Base-by-base conservation (phyloP, 2,888 invertebrate genomes). In the Erebia aethiops region DNA sequence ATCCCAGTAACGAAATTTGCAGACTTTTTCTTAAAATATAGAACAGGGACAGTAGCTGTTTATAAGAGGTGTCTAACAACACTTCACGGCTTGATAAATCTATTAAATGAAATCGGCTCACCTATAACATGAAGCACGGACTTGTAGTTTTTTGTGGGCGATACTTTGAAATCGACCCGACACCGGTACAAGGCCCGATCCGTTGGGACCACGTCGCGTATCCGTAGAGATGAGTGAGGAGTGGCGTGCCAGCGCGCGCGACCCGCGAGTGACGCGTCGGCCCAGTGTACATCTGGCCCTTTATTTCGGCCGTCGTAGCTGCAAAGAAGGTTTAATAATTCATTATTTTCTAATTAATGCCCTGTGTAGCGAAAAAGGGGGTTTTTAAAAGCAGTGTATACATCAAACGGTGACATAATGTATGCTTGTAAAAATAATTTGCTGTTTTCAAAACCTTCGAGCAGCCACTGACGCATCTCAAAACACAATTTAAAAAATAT, bases 151-250 rank as follows among this genome's bases (percentile, higher is more conserved):
- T 95, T 95, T 11, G 97, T 97, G 0, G 97, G 97, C 9, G 97
- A 96, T 77, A 95, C 95, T 80, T 95, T 95, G 88, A 97, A 97
- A 89, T 97, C 97, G 64, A 97, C 96, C 71, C 97, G 90, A 86
- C 97, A 97, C 73, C 96, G 94, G 87, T 97, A 97, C 77, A 96
- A 94, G 9, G 97, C 97, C 67, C 96, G 96, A 85, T 97, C 97
- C 18, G 94, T 91, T 51, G 97, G 96, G 41, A 94, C 88, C 71
- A 97, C 95, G 83, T 95, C 95, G 70, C 96, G 95, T 77, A 95
- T 95, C 69, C 96, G 92, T 49, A 95, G 94, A 8, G 96, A 95
- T 0, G 96, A 96, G 18, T 96, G 95, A 10, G 95, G 94, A 49
- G 94, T 91, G n/a, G 95, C 94, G 77, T 95, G 94, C 94, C 97